Evolutionary conservation across 2,888 invertebrate species (phyloP), one percentile per base, ranked within the genome.

Genomic region (Melolontha melolontha): DNA sequence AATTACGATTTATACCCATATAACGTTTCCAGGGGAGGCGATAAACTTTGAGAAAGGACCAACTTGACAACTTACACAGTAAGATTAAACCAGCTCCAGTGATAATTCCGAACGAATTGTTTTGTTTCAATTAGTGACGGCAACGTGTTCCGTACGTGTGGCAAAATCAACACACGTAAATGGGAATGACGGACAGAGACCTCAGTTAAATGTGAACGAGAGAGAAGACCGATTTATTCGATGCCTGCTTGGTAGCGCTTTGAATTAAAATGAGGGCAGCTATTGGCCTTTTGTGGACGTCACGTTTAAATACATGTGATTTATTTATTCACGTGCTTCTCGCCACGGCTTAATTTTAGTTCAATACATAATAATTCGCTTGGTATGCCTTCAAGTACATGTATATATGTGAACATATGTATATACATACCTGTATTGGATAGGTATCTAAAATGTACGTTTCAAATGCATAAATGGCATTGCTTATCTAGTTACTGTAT

Each of bases 301-400:
- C 66, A 66, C 66, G 66, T 66, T 66, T 57, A 44, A 66, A 49
- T 66, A 57, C 66, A 57, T 54, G 66, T 66, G 66, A 66, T 66
- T 66, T 66, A 57, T 66, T 66, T 66, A 57, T 66, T 66, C 66
- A 66, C 66, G 66, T 66, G 66, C 49, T 57, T 49, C 39, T 47
- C 44, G 39, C 59, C 29, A 49, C 49, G 49, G 49, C 40, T 54
- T 49, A 49, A 66, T 54, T 34, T 49, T 17, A 47, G 55, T 49
- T 52, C 41, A 64, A 52, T 64, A 52, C 52, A 49, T 64, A 51
- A 64, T 64, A 64, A 64, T 40, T 51, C 27, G 41, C 16, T 41
- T n/a, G 11, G 52, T 12, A 27, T 64, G 12, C 42, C 51, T 41
- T 11, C 29, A 27, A 12, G 16, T 42, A 52, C 49, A 50, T 50